A percentile compares a stretch with the other conserved stretches of the same genome.
phyloP scores from a whole-genome alignment of 2,888 invertebrate species.

The Yponomeuta sedellus region DNA sequence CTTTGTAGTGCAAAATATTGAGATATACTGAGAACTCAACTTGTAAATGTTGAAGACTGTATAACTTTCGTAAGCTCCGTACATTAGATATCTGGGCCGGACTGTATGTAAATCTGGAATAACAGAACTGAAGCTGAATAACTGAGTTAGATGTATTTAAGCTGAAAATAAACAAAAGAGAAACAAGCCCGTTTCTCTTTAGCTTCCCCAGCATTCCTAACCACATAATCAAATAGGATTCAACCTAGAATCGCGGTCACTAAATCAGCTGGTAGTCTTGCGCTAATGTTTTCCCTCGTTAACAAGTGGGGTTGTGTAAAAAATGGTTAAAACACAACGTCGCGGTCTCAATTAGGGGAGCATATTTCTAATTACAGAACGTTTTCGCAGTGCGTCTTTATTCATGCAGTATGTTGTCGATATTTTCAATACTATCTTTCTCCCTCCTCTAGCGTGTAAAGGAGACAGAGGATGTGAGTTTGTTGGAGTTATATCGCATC shows the following conservation, averaged over 20 bases:
- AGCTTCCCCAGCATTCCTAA: not conserved
- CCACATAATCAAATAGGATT: constrained; percentile 11
- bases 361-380: constrained; percentile 40
- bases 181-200: not conserved
- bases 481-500: not conserved
- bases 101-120: too few species aligned
- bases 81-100: too few species aligned
- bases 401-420: not conserved
- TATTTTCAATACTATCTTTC: not conserved
- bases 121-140: too few species aligned
- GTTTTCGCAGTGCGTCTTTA: constrained; percentile 18
- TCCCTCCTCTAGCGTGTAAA: not conserved
- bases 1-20: not conserved
- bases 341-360: constrained; percentile 54
- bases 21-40: too few species aligned
- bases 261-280: constrained; percentile 9
- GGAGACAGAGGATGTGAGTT: not conserved
- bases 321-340: constrained; percentile 38
- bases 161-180: not conserved
- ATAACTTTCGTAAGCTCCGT: too few species aligned
- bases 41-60: too few species aligned
- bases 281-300: constrained; percentile 41
- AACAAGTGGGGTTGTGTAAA: constrained; percentile 33
- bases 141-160: not conserved
- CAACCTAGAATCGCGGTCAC: constrained; percentile 9